phyloP scores from a whole-genome alignment of 2,797 vertebrate species.

The Typhlichthys subterraneus region DNA sequence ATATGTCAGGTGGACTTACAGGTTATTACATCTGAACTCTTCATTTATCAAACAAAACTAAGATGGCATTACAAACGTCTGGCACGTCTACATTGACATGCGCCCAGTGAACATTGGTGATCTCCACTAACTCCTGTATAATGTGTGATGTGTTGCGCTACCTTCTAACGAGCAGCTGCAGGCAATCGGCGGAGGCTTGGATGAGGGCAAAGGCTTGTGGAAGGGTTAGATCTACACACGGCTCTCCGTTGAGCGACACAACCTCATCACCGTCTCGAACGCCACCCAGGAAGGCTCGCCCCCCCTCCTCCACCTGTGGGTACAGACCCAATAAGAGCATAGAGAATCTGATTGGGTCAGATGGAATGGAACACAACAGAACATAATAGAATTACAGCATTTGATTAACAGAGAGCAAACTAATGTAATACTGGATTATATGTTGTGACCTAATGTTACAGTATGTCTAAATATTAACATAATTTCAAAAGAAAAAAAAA shows the following conservation, averaged over 20 bases:
- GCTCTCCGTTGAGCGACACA: constrained; percentile 89
- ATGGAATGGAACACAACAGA: too few species aligned
- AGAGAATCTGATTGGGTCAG: background rate
- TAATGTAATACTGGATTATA: too few species aligned
- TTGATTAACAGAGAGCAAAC: background rate
- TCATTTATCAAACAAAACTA: too few species aligned
- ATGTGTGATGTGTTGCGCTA: constrained; percentile 40
- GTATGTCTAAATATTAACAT: background rate
- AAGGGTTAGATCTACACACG: constrained; percentile 86
- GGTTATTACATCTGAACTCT: too few species aligned
- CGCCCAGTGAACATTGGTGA: too few species aligned
- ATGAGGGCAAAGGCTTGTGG: constrained; percentile 84
- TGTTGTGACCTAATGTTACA: background rate
- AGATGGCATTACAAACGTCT: too few species aligned
- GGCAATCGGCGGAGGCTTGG: constrained; percentile 79
- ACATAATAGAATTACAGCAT: background rate
- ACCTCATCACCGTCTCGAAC: constrained; percentile 89
- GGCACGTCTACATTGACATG: too few species aligned
- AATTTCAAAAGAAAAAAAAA: background rate
- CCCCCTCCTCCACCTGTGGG: constrained; percentile 79
- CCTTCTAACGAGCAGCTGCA: constrained; percentile 94
- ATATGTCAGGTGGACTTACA: too few species aligned
- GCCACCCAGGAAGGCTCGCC: constrained; percentile 85
- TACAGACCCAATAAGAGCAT: background rate
- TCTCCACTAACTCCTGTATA: too few species aligned